Percentiles rank a stretch among this genome's conserved stretches.
These are phyloP conservation scores for Saxicola maurus DNA, from an alignment of 2,797 vertebrate genomes.

Conservation along the genomic window DNA sequence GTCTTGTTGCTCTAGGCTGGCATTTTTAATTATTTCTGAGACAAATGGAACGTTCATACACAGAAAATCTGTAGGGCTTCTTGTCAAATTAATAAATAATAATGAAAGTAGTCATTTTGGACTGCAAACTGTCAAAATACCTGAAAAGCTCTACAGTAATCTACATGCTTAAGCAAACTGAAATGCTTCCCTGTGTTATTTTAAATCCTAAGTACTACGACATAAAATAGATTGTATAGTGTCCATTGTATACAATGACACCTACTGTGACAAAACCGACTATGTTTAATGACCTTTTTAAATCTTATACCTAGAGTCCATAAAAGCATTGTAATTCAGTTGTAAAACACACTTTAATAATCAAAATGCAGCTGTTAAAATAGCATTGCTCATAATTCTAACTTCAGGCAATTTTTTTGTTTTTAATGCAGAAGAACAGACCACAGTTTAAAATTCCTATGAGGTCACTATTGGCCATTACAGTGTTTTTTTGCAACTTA, in stretches of 20 bases:
- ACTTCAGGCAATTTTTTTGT: conserved; percentile 80
- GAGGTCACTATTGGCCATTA: conserved; percentile 90
- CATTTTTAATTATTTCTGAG: conserved; percentile 80
- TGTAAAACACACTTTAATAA: conserved; percentile 87
- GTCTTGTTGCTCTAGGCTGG: conserved; percentile 75
- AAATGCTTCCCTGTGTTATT: conserved; percentile 52
- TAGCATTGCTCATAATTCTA: conserved; percentile 81
- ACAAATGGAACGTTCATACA: conserved; percentile 72
- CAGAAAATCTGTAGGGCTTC: conserved; percentile 75
- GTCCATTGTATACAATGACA: conserved; percentile 84
- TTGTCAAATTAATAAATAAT: conserved; percentile 82
- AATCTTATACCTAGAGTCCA: conserved; percentile 85
- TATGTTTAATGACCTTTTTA: conserved; percentile 93
- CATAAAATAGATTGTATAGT: conserved; percentile 86
- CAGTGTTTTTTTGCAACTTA: conserved; percentile 88
- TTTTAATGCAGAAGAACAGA: conserved; percentile 82
- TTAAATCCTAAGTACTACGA: conserved; percentile 52
- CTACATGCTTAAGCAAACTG: conserved; percentile 64
- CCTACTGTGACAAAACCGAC: conserved; percentile 83
- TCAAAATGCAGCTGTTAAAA: conserved; percentile 87
- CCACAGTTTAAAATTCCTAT: conserved; percentile 85
- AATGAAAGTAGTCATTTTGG: conserved; percentile 74
- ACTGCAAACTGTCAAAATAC: conserved; percentile 72
- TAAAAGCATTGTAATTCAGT: conserved; percentile 81
- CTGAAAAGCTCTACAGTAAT: conserved; percentile 64